Percentiles rank a stretch among this genome's conserved stretches.
Conservation (phyloP, 2,797 vertebrate genomes). For the Taenioides sp. region DNA sequence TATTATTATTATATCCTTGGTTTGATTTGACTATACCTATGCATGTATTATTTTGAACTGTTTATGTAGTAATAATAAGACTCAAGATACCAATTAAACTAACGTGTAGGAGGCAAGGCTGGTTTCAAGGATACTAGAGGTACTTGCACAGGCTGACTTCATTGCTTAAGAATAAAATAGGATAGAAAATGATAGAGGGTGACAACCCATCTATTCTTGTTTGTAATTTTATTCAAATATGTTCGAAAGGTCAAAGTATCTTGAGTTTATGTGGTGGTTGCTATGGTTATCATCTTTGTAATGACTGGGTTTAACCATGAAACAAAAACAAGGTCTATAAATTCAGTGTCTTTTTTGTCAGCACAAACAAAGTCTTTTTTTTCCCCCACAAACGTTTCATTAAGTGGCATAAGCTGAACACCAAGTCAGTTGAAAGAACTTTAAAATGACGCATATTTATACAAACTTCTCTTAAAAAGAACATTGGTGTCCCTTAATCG, state of each 20-base stretch:
- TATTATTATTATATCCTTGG: not conserved
- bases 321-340: too few species aligned
- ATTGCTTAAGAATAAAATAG: not conserved
- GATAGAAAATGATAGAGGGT: not conserved
- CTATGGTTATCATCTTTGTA: not conserved
- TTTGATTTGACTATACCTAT: not conserved
- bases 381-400: too few species aligned
- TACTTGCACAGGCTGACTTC: not conserved
- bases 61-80: not conserved
- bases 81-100: constrained; percentile 1
- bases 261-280: not conserved
- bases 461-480: too few species aligned
- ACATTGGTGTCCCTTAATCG: too few species aligned
- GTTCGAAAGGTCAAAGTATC: not conserved
- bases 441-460: too few species aligned
- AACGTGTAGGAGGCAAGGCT: not conserved
- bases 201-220: not conserved
- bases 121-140: not conserved
- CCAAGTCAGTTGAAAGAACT: too few species aligned
- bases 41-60: not conserved
- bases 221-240: not conserved
- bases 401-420: too few species aligned
- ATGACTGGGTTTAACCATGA: too few species aligned
- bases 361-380: too few species aligned
- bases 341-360: too few species aligned